phyloP scores from a whole-genome alignment of 2,888 invertebrate species.

The Drosophila lutescens region DNA sequence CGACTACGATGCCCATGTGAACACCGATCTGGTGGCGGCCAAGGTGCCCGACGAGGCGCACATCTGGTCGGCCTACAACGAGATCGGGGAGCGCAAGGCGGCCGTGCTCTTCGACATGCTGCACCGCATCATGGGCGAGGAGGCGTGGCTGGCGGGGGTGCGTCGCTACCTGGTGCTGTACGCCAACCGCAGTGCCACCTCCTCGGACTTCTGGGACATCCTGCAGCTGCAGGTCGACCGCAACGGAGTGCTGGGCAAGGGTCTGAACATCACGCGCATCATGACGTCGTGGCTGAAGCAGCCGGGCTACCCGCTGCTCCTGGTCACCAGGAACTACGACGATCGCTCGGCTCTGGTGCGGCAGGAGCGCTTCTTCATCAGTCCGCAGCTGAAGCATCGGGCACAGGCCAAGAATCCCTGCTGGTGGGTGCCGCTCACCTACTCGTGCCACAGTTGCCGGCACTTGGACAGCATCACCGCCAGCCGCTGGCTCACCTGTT shows the following conservation, averaged over 20 bases:
- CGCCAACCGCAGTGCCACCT: slow-evolving; percentile 89
- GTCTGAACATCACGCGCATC: slow-evolving; percentile 88
- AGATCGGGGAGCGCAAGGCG: slow-evolving; percentile 92
- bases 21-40: slow-evolving; percentile 90
- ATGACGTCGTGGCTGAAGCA: slow-evolving; percentile 95
- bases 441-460: slow-evolving; percentile 81
- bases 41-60: slow-evolving; percentile 89
- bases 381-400: not conserved
- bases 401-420: slow-evolving; percentile 56
- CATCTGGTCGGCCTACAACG: slow-evolving; percentile 92
- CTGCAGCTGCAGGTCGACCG: slow-evolving; percentile 86
- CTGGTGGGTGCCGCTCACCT: slow-evolving; percentile 88
- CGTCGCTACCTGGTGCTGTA: slow-evolving; percentile 87
- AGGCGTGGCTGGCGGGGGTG: slow-evolving; percentile 87
- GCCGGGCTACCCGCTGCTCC: slow-evolving; percentile 92
- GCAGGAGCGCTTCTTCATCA: slow-evolving; percentile 85
- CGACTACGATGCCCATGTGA: slow-evolving; percentile 88
- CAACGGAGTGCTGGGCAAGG: slow-evolving; percentile 84
- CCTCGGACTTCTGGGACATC: slow-evolving; percentile 92
- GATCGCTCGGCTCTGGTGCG: slow-evolving; percentile 85
- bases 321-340: slow-evolving; percentile 86
- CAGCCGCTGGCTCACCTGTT: slow-evolving; percentile 85
- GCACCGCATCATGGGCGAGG: slow-evolving; percentile 91
- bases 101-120: slow-evolving; percentile 95
- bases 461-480: slow-evolving; percentile 47